These are phyloP conservation scores for Stramonita haemastoma DNA, from an alignment of 2,888 invertebrate species.

Conservation along the genomic window DNA sequence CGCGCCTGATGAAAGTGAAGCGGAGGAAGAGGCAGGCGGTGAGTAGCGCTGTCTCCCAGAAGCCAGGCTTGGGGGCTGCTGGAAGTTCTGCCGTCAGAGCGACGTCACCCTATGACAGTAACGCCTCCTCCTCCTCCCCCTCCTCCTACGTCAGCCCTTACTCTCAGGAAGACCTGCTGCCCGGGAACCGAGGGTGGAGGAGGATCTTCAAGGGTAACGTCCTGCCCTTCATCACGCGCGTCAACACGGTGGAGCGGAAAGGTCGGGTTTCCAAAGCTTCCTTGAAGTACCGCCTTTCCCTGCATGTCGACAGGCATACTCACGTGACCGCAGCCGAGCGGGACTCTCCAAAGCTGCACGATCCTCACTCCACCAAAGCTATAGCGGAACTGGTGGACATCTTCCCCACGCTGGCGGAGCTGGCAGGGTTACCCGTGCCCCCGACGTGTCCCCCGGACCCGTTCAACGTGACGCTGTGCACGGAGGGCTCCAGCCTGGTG, in stretches of 20 bases:
- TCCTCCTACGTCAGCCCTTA: not conserved
- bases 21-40: not conserved
- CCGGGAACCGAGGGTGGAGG: slow-evolving; percentile 6
- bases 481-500: slow-evolving; percentile 70
- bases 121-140: no score
- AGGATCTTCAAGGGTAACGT: slow-evolving; percentile 36
- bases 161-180: not conserved
- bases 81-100: not conserved
- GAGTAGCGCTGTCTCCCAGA: not conserved
- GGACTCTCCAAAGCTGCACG: no score
- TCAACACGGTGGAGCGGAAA: not conserved
- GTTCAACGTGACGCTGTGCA: slow-evolving; percentile 59
- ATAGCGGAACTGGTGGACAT: slow-evolving; percentile 89
- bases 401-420: slow-evolving; percentile 89
- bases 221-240: slow-evolving; percentile 34
- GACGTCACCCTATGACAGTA: no score
- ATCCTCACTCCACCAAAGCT: slow-evolving; percentile 38
- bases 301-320: slow-evolving; percentile 33
- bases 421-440: slow-evolving; percentile 82
- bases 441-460: slow-evolving; percentile 80
- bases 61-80: not conserved
- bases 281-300: slow-evolving; percentile 25
- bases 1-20: slow-evolving; percentile 2
- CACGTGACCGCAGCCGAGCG: no score
- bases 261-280: not conserved